Conservation (phyloP, 2,113 vertebrate genomes). For the Leucopsar rothschildi region DNA sequence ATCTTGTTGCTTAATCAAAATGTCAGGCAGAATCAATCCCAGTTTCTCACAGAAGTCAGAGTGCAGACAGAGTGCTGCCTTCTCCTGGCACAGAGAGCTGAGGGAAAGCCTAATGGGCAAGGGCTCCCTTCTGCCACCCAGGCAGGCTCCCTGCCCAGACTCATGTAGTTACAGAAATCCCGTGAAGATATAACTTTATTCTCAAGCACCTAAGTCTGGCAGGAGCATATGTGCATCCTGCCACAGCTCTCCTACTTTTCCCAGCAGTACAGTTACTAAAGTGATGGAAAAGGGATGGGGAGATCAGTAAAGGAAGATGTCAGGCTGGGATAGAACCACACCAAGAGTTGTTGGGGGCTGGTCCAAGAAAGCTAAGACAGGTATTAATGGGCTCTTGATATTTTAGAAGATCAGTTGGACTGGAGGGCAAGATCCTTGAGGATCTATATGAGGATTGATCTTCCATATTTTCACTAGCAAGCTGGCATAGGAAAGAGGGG, state of each 20-base stretch:
- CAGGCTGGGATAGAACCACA: neutral
- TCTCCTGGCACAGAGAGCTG: accelerated
- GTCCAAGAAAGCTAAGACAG: neutral
- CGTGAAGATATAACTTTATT: neutral
- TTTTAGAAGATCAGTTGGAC: neutral
- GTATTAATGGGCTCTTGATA: neutral
- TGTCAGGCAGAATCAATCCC: neutral
- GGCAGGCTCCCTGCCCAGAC: neutral
- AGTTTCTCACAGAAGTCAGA: neutral
- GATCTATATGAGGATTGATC: neutral
- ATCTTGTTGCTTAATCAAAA: neutral
- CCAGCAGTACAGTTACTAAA: neutral
- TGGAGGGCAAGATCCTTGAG: neutral
- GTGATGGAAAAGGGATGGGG: neutral
- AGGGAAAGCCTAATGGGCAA: neutral
- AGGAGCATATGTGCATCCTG: neutral
- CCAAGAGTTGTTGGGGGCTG: neutral
- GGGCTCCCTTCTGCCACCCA: neutral
- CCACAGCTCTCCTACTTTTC: neutral
- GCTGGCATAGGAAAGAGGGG: neutral
- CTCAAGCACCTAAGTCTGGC: neutral
- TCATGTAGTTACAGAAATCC: accelerated
- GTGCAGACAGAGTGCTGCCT: neutral
- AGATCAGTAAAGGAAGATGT: neutral
- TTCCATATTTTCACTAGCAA: neutral